Base-by-base conservation (phyloP, 1,140 invertebrate genomes). In the Neotoxoptera formosana region DNA sequence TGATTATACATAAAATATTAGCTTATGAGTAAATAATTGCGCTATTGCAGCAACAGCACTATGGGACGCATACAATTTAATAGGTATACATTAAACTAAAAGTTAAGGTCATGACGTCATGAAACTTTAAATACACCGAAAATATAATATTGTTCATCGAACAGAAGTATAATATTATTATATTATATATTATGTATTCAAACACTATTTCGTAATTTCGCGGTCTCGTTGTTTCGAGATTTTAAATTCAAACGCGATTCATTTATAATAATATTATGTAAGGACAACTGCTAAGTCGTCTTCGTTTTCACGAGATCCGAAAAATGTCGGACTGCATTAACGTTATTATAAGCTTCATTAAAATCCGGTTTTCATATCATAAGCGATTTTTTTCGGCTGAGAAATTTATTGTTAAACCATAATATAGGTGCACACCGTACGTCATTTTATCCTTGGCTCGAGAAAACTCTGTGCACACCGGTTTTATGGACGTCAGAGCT, bases 401-500 rank as follows among this genome's bases (percentile, higher is more conserved):
- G 34, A 83, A 83, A 41, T 83, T 83, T 83, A 83, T 83, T 83
- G 34, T 83, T 41, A 34, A 83, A n/a, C n/a, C n/a, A n/a, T n/a
- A n/a, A 41, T 83, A 41, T 83, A 83, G 34, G 81, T 83, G 9
- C 20, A 23, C 7, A 21, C 2, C 7, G 21, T 83, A 83, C n/a
- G 17, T 20, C 76, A 36, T 83, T 83, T 83, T 83, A 41, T 83
- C 81, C 81, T 83, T 83, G 81, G 14, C 3, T 83, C 41, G 34
- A 41, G 36, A 83, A 83, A 83, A 76, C n/a, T n/a, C 30, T 76
- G 30, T n/a, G 6, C 17, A 76, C 81, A 36, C 81, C 81, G 81
- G 81, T 83, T 83, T 83, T 83, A 83, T 36, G 17, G 36, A 83
- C 76, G 20, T 67, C 60, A 67, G 51, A 53, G 11, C 60, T n/a